These are phyloP conservation scores for Vollenhovia emeryi DNA, from an alignment of 1,140 invertebrate genomes.

Conservation along the genomic window DNA sequence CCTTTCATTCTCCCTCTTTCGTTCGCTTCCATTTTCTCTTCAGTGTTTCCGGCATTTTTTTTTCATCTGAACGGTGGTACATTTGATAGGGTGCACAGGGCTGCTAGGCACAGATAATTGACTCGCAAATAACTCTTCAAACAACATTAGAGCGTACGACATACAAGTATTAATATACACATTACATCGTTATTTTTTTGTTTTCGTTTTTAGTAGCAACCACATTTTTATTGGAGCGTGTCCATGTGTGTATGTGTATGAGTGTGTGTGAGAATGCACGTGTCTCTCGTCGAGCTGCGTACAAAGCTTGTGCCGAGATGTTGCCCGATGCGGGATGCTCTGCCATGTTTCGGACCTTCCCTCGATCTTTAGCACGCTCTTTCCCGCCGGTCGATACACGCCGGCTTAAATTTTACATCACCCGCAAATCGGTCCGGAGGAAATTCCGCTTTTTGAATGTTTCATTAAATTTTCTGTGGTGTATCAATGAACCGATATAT, in stretches of 20 bases:
- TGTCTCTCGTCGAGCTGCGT: background rate
- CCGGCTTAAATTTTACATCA: background rate
- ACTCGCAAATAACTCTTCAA: slow-evolving; percentile 86
- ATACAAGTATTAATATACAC: slow-evolving; percentile 84
- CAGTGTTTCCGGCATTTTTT: slow-evolving; percentile 74
- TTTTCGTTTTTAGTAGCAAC: slow-evolving; percentile 73
- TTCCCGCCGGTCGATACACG: background rate
- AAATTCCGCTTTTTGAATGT: background rate
- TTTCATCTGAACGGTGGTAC: slow-evolving; percentile 84
- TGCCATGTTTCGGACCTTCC: background rate
- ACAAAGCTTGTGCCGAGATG: slow-evolving; percentile 36
- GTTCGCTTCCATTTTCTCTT: slow-evolving; percentile 73
- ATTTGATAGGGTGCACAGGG: slow-evolving; percentile 86
- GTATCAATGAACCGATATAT: background rate
- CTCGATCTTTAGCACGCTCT: background rate
- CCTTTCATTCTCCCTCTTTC: slow-evolving; percentile 70
- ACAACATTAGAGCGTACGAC: slow-evolving; percentile 86
- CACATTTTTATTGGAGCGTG: slow-evolving; percentile 73
- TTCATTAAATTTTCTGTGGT: background rate
- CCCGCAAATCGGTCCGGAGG: background rate
- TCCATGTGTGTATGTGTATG: slow-evolving; percentile 18
- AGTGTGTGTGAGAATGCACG: slow-evolving; percentile 31
- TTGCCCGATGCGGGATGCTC: slow-evolving; percentile 12
- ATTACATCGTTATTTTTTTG: slow-evolving; percentile 78
- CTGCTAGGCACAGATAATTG: slow-evolving; percentile 86